Conservation (phyloP, 2,113 vertebrate species). For the Alethe diademata region DNA sequence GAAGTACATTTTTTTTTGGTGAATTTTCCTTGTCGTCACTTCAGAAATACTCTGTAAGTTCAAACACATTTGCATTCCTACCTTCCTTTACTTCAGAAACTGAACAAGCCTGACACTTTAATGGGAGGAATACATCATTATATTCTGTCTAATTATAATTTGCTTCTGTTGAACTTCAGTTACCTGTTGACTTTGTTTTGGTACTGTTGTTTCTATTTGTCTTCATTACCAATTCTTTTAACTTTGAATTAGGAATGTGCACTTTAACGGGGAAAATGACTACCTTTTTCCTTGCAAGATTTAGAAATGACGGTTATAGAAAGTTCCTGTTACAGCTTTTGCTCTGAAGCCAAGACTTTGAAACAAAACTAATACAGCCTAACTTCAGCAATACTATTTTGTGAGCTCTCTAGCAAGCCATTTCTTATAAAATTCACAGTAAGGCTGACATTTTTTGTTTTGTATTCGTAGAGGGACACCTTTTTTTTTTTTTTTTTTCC, state of each 20-base stretch:
- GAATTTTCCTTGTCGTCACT: background rate
- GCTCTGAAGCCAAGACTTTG: background rate
- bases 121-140: background rate
- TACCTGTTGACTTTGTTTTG: background rate
- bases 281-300: background rate
- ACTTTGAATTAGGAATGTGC: background rate
- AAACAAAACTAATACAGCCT: background rate
- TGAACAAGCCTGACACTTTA: background rate
- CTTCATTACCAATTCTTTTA: background rate
- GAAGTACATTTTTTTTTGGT: background rate
- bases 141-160: background rate
- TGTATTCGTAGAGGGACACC: background rate
- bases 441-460: background rate
- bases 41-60: background rate
- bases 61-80: background rate
- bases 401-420: background rate
- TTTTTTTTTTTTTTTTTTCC: background rate
- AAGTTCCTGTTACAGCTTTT: background rate
- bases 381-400: background rate
- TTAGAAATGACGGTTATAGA: background rate
- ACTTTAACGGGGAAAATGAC: background rate
- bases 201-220: background rate
- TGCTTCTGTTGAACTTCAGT: background rate
- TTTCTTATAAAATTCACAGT: background rate
- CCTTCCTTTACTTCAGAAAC: background rate